Evolutionary conservation across 2,113 vertebrate species (phyloP), one percentile per base, ranked within the genome.

Genomic region (Myotis davidii): DNA sequence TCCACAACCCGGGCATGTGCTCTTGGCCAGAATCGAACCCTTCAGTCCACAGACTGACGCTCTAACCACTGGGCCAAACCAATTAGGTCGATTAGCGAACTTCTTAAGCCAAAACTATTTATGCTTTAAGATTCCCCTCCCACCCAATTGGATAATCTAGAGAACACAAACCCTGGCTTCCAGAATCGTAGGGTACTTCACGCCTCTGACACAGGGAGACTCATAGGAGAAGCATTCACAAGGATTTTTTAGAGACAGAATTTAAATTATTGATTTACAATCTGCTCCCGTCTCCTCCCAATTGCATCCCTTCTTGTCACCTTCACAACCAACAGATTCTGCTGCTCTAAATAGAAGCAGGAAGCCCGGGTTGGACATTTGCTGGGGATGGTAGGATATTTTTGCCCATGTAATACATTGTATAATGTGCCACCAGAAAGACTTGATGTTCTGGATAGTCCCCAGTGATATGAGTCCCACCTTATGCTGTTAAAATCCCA

Each of bases 61-160:
- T 61, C 59, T 11, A 61, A 27, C 25, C 59, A 27, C 59, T 61
- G 59, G 27, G 59, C 59, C 59, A 12, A 61, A 59, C 56, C 23
- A 3, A 9, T 23, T 59, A 61, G 59, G 25, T 4, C 1, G 4
- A 27, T 61, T 61, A 61, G 13, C 82, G 32, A 79, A 85, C 23
- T 72, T 86, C 45, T 95, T 81, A 95, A 85, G 18, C 20, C 54
- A 74, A 92, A 88, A 72, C 8, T 85, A 78, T 20, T 61, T 1
- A 23, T 52, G 18, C 34, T 90, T 92, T 84, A 94, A 90, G 61
- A 59, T 42, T 32, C 34, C 18, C 23, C 27, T 82, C 9, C 8
- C 14, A 27, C 27, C 25, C 50, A 70, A 17, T 27, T 79, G 20
- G 27, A 27, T 69, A 65, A 85, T 32, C 7, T 45, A 85, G 48